Evolutionary conservation across 2,797 vertebrate genomes (phyloP).

Genomic region (Limnodromus scolopaceus): DNA sequence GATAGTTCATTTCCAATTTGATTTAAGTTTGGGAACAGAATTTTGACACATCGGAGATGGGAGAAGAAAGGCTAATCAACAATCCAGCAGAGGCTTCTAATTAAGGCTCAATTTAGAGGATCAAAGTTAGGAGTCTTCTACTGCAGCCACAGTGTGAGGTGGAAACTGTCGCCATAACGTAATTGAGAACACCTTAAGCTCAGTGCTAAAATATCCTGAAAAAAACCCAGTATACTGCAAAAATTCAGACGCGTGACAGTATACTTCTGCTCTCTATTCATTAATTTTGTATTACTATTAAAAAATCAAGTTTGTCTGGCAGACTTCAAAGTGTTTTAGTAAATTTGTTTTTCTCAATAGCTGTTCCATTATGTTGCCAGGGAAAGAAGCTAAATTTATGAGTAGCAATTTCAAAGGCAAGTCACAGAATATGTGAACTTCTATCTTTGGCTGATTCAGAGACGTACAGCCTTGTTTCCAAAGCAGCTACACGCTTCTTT

Average conservation of each 20-base stretch:
- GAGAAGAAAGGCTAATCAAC: slow-evolving; percentile 43
- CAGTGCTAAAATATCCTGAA: not conserved
- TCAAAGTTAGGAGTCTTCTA: not conserved
- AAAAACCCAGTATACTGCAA: not conserved
- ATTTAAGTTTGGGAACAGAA: slow-evolving; percentile 57
- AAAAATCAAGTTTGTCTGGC: slow-evolving; percentile 14
- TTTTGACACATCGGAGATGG: slow-evolving; percentile 37
- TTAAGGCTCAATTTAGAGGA: slow-evolving; percentile 32
- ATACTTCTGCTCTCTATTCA: slow-evolving; percentile 3
- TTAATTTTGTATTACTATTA: slow-evolving; percentile 32
- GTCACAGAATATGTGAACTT: not conserved
- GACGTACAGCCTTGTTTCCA: not conserved
- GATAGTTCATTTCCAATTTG: slow-evolving; percentile 63
- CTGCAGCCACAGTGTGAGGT: not conserved
- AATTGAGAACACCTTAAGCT: not conserved
- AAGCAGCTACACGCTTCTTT: not conserved
- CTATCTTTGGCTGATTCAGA: not conserved
- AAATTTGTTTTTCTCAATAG: slow-evolving; percentile 43
- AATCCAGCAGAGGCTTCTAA: slow-evolving; percentile 23
- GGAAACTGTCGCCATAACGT: not conserved
- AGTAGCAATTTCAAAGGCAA: slow-evolving; percentile 20
- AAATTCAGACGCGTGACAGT: not conserved
- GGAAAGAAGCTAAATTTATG: slow-evolving; percentile 44
- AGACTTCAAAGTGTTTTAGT: slow-evolving; percentile 27
- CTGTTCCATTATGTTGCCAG: slow-evolving; percentile 16